Base-by-base conservation (phyloP, 2,888 invertebrate genomes). In the Amaurobius ferox region DNA sequence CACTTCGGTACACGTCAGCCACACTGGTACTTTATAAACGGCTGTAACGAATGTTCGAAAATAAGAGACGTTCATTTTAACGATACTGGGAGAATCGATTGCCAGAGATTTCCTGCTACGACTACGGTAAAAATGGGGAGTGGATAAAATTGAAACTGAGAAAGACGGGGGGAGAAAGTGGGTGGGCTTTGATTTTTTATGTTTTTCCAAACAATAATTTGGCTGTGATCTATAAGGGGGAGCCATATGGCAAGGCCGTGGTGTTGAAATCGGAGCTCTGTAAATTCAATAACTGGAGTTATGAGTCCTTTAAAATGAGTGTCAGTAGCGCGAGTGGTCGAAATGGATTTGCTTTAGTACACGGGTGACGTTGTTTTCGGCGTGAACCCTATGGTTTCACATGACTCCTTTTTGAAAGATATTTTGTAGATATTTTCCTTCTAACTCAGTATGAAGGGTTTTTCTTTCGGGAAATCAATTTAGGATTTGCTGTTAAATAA, bases 241-340 rank as follows among this genome's bases (percentile, higher is more conserved):
- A 30, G 39, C 76, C 80, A 83, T 83, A 83, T 83, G 83, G 81
- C 70, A 48, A 76, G 81, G 71, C 77, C 83, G 66, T 77, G 77
- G 83, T 62, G 71, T 70, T 71, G 77, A 77, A 77, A 83, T 83
- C 71, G 77, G 28, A 73, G 71, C 6, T 19, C 67, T 62, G 19
- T 28, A 71, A 76, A 77, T 83, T 83, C 70, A 83, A 83, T 83
- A 83, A 83, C 64, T 64, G 77, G 39, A 83, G 76, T 77, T 83
- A 71, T 77, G 71, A 62, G 70, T 70, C 62, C 32, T n/a, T 64
- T 70, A 39, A 77, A 77, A 77, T 29, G 77, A 71, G 76, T 83
- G 74, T 70, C 76, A 62, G 32, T 1, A 28, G 48, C 73, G 44
- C 29, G 35, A 70, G 39, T 77, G 70, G 64, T 44, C 5, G 39